phyloP scores from a whole-genome alignment of 2,113 vertebrate genomes.

The Rissa tridactyla region DNA sequence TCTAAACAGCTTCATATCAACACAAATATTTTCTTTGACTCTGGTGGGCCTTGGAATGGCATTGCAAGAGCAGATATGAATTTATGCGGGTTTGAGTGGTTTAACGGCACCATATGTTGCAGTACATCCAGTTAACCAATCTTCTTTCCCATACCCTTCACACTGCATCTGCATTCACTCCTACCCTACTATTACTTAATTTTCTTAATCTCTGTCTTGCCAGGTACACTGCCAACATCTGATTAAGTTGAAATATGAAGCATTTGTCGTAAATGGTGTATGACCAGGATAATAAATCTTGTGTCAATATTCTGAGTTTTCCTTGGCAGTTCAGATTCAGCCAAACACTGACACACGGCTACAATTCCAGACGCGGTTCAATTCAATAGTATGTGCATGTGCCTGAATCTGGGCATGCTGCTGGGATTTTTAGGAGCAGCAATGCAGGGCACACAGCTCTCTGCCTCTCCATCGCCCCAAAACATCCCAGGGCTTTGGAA shows the following conservation, averaged over 20 bases:
- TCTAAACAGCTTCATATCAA: not conserved
- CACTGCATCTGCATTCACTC: not conserved
- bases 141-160: not conserved
- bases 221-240: not conserved
- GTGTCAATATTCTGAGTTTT: not conserved
- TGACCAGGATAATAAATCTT: not conserved
- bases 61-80: not conserved
- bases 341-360: not conserved
- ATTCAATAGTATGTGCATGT: not conserved
- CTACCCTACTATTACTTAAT: not conserved
- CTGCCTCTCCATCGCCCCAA: not conserved
- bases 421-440: not conserved
- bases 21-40: not conserved
- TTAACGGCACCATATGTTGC: rapidly evolving
- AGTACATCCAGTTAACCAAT: not conserved
- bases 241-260: not conserved
- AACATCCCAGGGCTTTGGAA: not conserved
- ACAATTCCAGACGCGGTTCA: not conserved
- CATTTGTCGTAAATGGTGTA: not conserved
- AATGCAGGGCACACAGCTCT: not conserved
- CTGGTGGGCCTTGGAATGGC: not conserved
- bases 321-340: not conserved
- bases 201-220: not conserved
- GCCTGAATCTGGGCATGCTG: not conserved
- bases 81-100: not conserved